Conservation (phyloP, 2,797 vertebrate genomes). For the Platyrinchus mystaceus region DNA sequence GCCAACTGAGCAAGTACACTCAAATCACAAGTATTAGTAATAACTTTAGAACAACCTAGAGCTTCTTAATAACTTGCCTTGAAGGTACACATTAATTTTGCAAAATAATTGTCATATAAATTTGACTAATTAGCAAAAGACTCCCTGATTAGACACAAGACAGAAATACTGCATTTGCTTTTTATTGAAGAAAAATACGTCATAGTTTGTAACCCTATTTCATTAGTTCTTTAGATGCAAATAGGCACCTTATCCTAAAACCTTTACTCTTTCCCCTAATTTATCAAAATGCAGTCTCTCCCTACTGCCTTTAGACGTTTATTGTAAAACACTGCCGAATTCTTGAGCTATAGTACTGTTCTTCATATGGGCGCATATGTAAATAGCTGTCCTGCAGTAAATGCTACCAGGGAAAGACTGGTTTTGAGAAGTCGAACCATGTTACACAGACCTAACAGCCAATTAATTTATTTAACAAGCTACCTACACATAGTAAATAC, state of each 20-base stretch:
- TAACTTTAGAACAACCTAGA: not conserved
- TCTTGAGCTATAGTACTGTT: not conserved
- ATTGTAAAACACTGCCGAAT: not conserved
- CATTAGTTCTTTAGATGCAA: not conserved
- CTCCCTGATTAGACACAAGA: not conserved
- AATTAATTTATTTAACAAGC: not conserved
- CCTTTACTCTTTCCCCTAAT: not conserved
- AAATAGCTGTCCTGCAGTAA: not conserved
- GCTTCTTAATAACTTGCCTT: not conserved
- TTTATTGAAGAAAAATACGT: not conserved
- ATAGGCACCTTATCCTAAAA: not conserved
- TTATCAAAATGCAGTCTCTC: not conserved
- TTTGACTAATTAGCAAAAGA: not conserved
- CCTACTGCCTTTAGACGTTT: not conserved
- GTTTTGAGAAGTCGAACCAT: not conserved
- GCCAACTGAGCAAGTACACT: not conserved
- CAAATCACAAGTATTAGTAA: not conserved
- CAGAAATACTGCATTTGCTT: not conserved
- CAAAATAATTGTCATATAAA: not conserved
- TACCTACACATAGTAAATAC: fast-evolving
- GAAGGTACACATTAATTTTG: fast-evolving
- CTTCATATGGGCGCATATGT: fast-evolving
- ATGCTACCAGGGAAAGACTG: not conserved
- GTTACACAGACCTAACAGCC: not conserved
- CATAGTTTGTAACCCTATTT: not conserved